Conservation (phyloP, 2,113 vertebrate genomes). For the Rhinoderma darwinii region DNA sequence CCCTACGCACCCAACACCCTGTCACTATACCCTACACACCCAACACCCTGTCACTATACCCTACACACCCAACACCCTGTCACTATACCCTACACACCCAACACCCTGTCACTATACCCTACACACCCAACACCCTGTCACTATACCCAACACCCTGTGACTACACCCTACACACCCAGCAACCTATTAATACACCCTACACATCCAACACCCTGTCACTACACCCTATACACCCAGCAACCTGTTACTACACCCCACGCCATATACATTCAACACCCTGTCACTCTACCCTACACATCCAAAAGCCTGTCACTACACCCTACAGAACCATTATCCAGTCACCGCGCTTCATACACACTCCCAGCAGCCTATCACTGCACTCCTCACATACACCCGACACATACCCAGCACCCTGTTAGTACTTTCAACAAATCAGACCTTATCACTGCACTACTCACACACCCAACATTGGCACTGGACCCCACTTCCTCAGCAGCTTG, state of each 20-base stretch:
- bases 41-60: too few species aligned
- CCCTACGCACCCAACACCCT: not conserved
- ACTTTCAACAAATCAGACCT: not conserved
- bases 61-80: not conserved
- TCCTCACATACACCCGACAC: too few species aligned
- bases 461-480: too few species aligned
- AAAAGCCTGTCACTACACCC: not conserved
- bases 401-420: not conserved
- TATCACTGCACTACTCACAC: not conserved
- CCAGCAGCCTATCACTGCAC: too few species aligned
- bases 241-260: not conserved
- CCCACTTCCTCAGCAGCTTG: too few species aligned
- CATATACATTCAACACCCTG: too few species aligned
- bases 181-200: not conserved
- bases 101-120: not conserved
- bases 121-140: not conserved
- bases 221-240: not conserved
- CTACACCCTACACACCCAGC: not conserved
- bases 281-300: not conserved
- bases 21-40: not conserved
- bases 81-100: not conserved
- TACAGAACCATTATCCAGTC: not conserved
- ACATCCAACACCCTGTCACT: not conserved
- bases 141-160: not conserved
- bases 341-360: not conserved